Percentiles rank a stretch among this genome's conserved stretches.
Conservation (phyloP, 2,797 vertebrate genomes). For the Propithecus deckenii region DNA sequence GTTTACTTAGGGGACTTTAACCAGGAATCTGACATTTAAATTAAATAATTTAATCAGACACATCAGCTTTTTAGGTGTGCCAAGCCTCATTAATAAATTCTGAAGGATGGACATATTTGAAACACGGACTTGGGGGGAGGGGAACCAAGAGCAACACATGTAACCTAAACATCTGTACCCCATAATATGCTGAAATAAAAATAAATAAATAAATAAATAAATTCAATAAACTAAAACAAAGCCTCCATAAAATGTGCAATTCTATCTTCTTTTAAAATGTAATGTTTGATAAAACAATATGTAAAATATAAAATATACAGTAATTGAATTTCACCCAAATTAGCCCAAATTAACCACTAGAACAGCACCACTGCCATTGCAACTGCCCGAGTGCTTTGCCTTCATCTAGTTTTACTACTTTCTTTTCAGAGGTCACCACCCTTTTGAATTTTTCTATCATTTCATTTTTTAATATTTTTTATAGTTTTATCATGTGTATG, state of each 20-base stretch:
- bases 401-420: accelerated
- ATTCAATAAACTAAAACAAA: not conserved
- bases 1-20: not conserved
- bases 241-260: not conserved
- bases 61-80: not conserved
- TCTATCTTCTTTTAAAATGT: not conserved
- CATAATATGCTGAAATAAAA: no score
- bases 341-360: not conserved
- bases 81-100: not conserved
- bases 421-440: not conserved
- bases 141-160: no score
- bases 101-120: no score
- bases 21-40: not conserved
- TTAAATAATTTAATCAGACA: not conserved
- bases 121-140: no score
- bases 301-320: not conserved
- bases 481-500: not conserved
- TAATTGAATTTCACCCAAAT: not conserved
- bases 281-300: not conserved
- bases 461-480: not conserved
- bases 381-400: not conserved
- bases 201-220: not conserved
- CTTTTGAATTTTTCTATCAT: not conserved
- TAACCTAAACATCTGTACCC: no score
- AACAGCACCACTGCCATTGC: accelerated